Base-by-base conservation (phyloP, 2,888 invertebrate genomes). In the Habrosyne pyritoides region DNA sequence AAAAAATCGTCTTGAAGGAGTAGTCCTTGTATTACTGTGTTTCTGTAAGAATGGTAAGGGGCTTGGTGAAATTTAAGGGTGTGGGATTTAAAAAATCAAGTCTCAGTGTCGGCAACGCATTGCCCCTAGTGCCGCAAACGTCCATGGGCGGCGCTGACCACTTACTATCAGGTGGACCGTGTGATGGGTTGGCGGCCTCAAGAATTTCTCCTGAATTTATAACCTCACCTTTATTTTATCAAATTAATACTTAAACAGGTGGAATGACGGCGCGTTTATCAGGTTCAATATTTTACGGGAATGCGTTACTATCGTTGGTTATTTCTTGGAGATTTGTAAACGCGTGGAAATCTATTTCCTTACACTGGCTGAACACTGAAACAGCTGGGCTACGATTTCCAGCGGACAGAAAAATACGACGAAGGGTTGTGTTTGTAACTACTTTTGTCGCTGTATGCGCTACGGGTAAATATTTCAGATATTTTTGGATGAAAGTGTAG, bases 201-300 rank as follows among this genome's bases (percentile, higher is more conserved):
- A 7, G 7, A 10, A 5, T 33, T 33, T 33, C 30, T 12, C 30
- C 12, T 12, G 12, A 33, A 36, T 36, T 36, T 36, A 6, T n/a
- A 36, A 5, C 14, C 0, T 14, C n/a, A 36, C 30, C 3, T 46
- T 14, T 14, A 14, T 7, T n/a, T n/a, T n/a, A 22, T 47, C 14
- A 22, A 12, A 53, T 36, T 1, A 22, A 5, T 49, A 28, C 24
- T 54, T 67, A 66, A 14, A 0, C 66, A 89, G 90, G 78, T 47
- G 80, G 83, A 12, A 51, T 89, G 18, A 67, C 82, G 8, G 81
- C 75, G 4, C 81, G 86, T 24, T 57, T 91, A 2, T 85, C 91
- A 0, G 91, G 91, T 0, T 75, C 83, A 6, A 81, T 94, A 60
- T 95, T 95, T 78, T 94, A 94, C 59, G 87, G 84, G 0, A 93